Base-by-base conservation (phyloP, 1,140 invertebrate genomes). In the Heterodera carotae region DNA sequence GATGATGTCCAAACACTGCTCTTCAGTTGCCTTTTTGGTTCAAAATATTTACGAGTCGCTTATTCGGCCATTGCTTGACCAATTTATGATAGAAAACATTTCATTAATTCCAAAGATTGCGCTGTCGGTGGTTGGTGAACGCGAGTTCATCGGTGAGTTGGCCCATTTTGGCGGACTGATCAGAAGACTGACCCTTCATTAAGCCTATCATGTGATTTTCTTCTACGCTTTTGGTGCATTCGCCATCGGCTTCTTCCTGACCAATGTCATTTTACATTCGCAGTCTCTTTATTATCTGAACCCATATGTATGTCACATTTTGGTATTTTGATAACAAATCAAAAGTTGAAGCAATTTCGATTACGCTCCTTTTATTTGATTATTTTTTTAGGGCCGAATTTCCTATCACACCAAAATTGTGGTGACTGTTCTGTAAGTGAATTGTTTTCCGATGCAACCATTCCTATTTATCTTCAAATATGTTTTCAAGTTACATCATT, bases 171-270 rank as follows among this genome's bases (percentile, higher is more conserved):
- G 62, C 66, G 31, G 8, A 27, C 12, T 59, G 36, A 39, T 39
- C 36, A 39, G 36, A 4, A 4, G 34, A n/a, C 29, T 81, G 82
- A 70, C 18, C 60, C 2, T n/a, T 81, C 43, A 53, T 53, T 53
- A 53, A 85, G 84, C 73, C 22, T 85, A 83, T 56, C 84, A 85
- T 60, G 84, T 85, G 31, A 81, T 86, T 22, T 85, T 85, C 80
- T 85, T 85, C 66, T 87, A 81, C 67, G 77, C 74, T 22, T 87
- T 87, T 36, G 82, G 86, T 6, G 64, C 69, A 15, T 85, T 79
- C 59, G 79, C 81, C 59, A 79, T 81, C 36, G 74, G 82, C 39
- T 87, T 86, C 64, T 87, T 87, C 60, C 66, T 85, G 34, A 75
- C 43, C 27, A 82, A 84, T 77, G 79, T 76, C 25, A 66, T 84